phyloP scores from a whole-genome alignment of 2,113 vertebrate genomes.

The Stegostoma tigrinum region DNA sequence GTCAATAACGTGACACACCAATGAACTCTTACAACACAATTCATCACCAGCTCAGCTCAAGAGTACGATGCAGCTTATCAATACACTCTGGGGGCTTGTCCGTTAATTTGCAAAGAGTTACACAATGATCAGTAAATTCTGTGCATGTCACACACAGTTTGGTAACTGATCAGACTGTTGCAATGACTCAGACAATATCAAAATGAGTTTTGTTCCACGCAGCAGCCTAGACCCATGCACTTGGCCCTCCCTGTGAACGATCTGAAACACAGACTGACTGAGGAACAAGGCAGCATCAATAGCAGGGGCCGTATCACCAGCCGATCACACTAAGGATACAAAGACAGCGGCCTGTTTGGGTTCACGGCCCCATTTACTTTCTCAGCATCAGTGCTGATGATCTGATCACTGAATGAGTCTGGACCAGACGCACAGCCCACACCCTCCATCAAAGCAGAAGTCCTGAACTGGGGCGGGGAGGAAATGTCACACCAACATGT shows the following conservation, averaged over 20 bases:
- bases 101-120: neutral
- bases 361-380: neutral
- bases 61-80: neutral
- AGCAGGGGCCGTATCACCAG: neutral
- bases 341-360: neutral
- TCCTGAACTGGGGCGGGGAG: neutral
- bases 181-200: too few relatives aligned
- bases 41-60: neutral
- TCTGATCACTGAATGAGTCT: too few relatives aligned
- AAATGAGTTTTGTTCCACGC: too few relatives aligned
- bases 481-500: neutral
- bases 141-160: too few relatives aligned
- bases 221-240: too few relatives aligned
- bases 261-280: neutral
- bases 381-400: neutral
- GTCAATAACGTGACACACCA: neutral
- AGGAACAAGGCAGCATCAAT: neutral
- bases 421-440: neutral
- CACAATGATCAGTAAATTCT: neutral
- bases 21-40: neutral
- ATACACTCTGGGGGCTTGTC: neutral
- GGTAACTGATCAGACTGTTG: too few relatives aligned
- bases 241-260: too few relatives aligned
- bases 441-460: neutral
- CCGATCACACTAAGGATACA: neutral